These are phyloP conservation scores for Oxyteleia sp. DNA, from an alignment of 2,888 invertebrate species.

Conservation along the genomic window DNA sequence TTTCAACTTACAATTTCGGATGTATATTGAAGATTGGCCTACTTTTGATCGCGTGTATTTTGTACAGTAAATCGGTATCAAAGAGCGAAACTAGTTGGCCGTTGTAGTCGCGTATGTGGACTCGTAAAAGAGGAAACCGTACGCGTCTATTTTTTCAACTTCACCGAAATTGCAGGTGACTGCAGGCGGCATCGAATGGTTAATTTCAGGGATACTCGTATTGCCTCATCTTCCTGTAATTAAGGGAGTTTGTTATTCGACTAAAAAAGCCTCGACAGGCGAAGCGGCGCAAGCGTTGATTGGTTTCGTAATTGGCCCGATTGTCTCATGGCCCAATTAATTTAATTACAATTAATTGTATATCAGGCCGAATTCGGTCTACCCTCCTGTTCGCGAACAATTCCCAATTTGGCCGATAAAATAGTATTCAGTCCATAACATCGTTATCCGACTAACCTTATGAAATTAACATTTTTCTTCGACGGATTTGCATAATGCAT, in stretches of 20 bases:
- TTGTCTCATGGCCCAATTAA: constrained; percentile 86
- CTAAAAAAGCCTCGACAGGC: constrained; percentile 55
- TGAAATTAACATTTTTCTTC: constrained; percentile 20
- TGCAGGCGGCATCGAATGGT: constrained; percentile 50
- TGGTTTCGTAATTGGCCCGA: constrained; percentile 86
- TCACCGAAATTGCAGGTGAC: constrained; percentile 59
- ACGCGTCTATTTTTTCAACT: constrained; percentile 55
- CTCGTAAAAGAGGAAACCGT: constrained; percentile 18
- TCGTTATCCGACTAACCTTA: constrained; percentile 2
- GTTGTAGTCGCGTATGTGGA: constrained; percentile 1
- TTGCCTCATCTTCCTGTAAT: constrained; percentile 84
- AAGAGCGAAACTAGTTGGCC: constrained; percentile 35
- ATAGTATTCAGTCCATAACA: constrained; percentile 8
- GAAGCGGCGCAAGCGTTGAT: constrained; percentile 81
- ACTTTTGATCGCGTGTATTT: constrained; percentile 20
- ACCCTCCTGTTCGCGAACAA: constrained; percentile 27
- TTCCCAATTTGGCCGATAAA: constrained; percentile 42
- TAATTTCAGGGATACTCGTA: constrained; percentile 77
- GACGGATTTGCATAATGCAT: constrained; percentile 45
- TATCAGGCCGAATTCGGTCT: constrained; percentile 70
- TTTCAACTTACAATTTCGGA: constrained; percentile 22
- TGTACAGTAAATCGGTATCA: constrained; percentile 30
- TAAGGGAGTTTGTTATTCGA: constrained; percentile 87
- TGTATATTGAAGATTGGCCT: constrained; percentile 36
- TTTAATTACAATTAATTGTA: constrained; percentile 79